phyloP scores from a whole-genome alignment of 2,888 invertebrate species.

The Drosophila buzzatii region DNA sequence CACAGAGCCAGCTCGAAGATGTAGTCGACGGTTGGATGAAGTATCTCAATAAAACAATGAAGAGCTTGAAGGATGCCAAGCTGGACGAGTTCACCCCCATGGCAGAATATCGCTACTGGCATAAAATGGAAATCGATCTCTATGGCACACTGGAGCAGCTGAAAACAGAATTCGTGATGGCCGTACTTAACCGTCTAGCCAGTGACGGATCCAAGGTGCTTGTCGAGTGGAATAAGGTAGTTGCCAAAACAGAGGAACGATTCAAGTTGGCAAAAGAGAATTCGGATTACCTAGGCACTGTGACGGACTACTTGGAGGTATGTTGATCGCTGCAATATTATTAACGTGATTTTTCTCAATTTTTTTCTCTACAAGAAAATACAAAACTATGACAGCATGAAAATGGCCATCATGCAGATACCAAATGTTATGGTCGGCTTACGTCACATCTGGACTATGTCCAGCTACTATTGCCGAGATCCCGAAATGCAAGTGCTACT shows the following conservation, averaged over 20 bases:
- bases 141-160: conserved; percentile 93
- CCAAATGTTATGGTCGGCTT: conserved; percentile 93
- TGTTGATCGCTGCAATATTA: conserved; percentile 45
- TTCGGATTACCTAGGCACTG: conserved; percentile 84
- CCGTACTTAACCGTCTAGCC: conserved; percentile 71
- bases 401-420: conserved; percentile 90
- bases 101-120: conserved; percentile 95
- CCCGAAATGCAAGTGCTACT: conserved; percentile 94
- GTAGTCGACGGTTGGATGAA: conserved; percentile 86
- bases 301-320: conserved; percentile 86
- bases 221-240: conserved; percentile 72
- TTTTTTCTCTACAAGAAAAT: conserved; percentile 86
- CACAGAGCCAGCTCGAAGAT: conserved; percentile 86
- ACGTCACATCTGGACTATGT: conserved; percentile 96
- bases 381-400: conserved; percentile 89
- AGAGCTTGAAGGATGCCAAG: conserved; percentile 83
- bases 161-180: conserved; percentile 87
- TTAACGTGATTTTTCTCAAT: neutral
- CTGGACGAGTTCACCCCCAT: conserved; percentile 91
- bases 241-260: conserved; percentile 62
- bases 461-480: conserved; percentile 93
- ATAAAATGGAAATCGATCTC: conserved; percentile 91
- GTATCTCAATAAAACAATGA: conserved; percentile 85
- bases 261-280: conserved; percentile 84
- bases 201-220: conserved; percentile 61